Base-by-base conservation (phyloP, 2,888 invertebrate genomes). In the Crepidodera aurea region DNA sequence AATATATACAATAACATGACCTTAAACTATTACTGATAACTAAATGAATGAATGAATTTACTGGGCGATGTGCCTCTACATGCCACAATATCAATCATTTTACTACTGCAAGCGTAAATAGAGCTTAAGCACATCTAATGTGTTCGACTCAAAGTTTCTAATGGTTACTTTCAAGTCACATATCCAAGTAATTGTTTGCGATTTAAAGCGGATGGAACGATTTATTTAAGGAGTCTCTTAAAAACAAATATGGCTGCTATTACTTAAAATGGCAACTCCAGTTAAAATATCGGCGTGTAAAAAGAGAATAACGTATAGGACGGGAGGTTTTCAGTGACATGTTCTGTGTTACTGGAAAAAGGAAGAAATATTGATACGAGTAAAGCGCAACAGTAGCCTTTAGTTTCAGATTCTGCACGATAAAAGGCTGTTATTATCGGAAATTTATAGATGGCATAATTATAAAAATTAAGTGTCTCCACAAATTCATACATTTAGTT, bases 201-300 rank as follows among this genome's bases (percentile, higher is more conserved):
- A 53, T 40, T 53, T 40, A 39, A 40, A 12, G 10, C 15, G 15
- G 34, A 39, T 40, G 19, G 39, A 7, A 27, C 27, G 37, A 40
- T 53, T 53, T 39, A 39, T 51, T 40, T 39, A 53, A 53, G 40
- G 53, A 18, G 40, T 40, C 22, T 50, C 32, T 40, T 53, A 27
- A 53, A 39, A 53, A 37, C 53, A 53, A 53, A 53, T 39, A 53
- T 40, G 40, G 53, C 53, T 53, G 40, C 27, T 27, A 40, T 53
- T 53, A 40, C 40, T 53, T 53, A 39, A 53, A 53, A 25, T 25
- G n/a, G 40, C 27, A 37, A 34, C 50, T 51, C 5, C 15, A 53
- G 40, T 40, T 53, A 40, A 53, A 53, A 40, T 53, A 53, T 53
- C 25, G 27, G 27, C 18, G 12, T 53, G 10, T n/a, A 42, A 42